phyloP scores from a whole-genome alignment of 2,888 invertebrate genomes.

The Sinotaia quadrata region DNA sequence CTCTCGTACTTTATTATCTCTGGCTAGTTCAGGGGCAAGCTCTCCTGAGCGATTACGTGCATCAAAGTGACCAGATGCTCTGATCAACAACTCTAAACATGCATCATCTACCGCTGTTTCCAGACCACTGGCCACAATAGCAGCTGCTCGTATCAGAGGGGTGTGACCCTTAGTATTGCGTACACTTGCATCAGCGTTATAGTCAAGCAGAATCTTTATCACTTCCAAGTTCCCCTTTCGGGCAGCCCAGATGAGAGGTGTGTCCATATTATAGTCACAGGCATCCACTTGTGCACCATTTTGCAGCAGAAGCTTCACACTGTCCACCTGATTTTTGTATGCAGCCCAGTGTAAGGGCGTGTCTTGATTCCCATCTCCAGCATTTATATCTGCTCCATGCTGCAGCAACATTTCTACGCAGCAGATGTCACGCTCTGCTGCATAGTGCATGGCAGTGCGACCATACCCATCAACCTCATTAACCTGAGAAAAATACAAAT shows the following conservation, averaged over 20 bases:
- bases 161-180: conserved; percentile 60
- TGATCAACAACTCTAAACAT: conserved; percentile 63
- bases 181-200: conserved; percentile 63
- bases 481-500: conserved; percentile 54
- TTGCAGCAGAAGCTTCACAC: conserved; percentile 62
- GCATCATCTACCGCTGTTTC: conserved; percentile 63
- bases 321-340: conserved; percentile 65
- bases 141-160: conserved; percentile 58
- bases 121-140: conserved; percentile 62
- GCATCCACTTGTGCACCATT: conserved; percentile 64
- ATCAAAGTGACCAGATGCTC: conserved; percentile 63
- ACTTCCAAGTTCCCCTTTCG: conserved; percentile 57
- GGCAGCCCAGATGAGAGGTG: conserved; percentile 70
- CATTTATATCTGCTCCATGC: conserved; percentile 62
- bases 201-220: conserved; percentile 65
- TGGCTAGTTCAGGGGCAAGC: conserved; percentile 48
- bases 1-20: conserved; percentile 62
- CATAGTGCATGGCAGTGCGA: conserved; percentile 69
- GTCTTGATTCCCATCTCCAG: conserved; percentile 63
- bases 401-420: conserved; percentile 65
- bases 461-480: conserved; percentile 69
- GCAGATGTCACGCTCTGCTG: conserved; percentile 65
- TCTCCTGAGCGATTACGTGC: conserved; percentile 50
- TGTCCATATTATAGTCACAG: conserved; percentile 65
- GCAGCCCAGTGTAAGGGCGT: conserved; percentile 71